phyloP scores from a whole-genome alignment of 2,888 invertebrate species.

The Troglohyphantes excavatus region DNA sequence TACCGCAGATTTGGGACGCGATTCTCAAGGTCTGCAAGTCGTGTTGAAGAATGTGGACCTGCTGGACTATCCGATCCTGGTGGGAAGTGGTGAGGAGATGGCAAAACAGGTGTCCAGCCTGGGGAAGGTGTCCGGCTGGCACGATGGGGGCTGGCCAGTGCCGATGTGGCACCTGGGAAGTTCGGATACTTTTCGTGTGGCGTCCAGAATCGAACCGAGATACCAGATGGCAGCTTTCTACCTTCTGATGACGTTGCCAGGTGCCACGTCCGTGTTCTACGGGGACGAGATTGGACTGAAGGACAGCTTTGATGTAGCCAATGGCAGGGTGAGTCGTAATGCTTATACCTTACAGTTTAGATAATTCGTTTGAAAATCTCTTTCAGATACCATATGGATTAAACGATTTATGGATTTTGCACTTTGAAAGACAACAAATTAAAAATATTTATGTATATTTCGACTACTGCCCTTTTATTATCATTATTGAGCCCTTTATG shows the following conservation, averaged over 20 bases:
- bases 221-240: slow-evolving; percentile 85
- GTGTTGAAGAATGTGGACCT: slow-evolving; percentile 54
- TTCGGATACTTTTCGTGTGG: slow-evolving; percentile 74
- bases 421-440: too few species aligned
- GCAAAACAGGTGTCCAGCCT: slow-evolving; percentile 22
- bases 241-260: slow-evolving; percentile 92
- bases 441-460: too few species aligned
- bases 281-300: slow-evolving; percentile 93
- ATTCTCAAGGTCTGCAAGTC: not conserved
- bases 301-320: slow-evolving; percentile 82
- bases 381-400: too few species aligned
- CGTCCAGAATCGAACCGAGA: slow-evolving; percentile 71
- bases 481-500: too few species aligned
- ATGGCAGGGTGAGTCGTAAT: slow-evolving; percentile 76
- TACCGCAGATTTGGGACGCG: not conserved
- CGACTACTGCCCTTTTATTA: too few species aligned
- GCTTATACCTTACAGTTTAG: too few species aligned
- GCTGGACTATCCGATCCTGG: slow-evolving; percentile 66
- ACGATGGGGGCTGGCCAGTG: slow-evolving; percentile 85
- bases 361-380: too few species aligned
- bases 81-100: slow-evolving; percentile 56
- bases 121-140: slow-evolving; percentile 26
- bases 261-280: slow-evolving; percentile 93
- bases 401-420: too few species aligned
- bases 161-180: slow-evolving; percentile 86